phyloP scores from a whole-genome alignment of 2,797 vertebrate genomes.

The Australoheros facetus region DNA sequence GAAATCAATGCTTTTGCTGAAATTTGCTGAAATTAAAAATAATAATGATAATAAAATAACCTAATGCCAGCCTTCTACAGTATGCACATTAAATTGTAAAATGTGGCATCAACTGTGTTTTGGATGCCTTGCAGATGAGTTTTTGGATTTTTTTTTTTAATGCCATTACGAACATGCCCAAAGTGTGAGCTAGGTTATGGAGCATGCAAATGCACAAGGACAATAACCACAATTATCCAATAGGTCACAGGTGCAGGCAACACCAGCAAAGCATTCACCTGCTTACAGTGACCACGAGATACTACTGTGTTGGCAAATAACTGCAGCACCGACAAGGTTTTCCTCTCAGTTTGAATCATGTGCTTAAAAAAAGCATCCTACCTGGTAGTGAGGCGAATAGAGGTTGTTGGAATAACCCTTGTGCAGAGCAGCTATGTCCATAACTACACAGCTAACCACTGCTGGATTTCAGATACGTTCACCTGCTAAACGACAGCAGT shows the following conservation, averaged over 20 bases:
- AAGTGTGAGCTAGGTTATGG: not conserved
- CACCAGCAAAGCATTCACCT: not conserved
- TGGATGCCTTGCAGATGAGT: not conserved
- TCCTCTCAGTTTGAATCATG: not conserved
- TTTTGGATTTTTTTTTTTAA: not conserved
- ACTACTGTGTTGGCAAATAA: not conserved
- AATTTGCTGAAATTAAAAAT: not conserved
- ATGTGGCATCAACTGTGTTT: slow-evolving; percentile 7
- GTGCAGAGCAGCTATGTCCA: slow-evolving; percentile 78
- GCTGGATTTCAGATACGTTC: slow-evolving; percentile 15
- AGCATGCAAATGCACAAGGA: not conserved
- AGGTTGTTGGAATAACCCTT: slow-evolving; percentile 74
- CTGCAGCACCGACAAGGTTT: not conserved
- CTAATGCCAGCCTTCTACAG: not conserved
- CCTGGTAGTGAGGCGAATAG: slow-evolving; percentile 79
- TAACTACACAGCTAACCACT: slow-evolving; percentile 47
- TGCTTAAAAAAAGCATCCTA: slow-evolving; percentile 46
- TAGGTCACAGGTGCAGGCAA: not conserved
- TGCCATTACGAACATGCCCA: not conserved
- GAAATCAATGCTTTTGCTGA: slow-evolving; percentile 23
- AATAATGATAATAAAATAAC: not conserved
- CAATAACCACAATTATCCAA: not conserved
- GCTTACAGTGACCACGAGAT: not conserved
- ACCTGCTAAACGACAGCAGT: slow-evolving; percentile 16
- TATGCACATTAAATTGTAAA: not conserved